A percentile compares a stretch with the other conserved stretches of the same genome.
These are phyloP conservation scores for Halictus ligatus DNA, from an alignment of 2,888 invertebrate species.

Conservation along the genomic window DNA sequence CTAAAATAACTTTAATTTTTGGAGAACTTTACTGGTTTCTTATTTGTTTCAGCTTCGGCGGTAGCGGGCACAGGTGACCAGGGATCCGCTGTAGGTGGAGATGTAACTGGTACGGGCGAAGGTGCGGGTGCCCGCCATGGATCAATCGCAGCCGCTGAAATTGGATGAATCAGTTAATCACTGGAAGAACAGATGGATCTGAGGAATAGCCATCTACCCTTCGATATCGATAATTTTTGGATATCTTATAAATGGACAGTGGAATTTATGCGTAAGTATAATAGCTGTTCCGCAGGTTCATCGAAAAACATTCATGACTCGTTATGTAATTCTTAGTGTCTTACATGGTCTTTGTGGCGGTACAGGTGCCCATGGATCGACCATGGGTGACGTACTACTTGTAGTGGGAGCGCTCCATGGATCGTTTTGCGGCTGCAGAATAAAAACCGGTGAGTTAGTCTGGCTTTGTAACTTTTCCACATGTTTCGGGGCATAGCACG, in stretches of 20 bases:
- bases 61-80: conserved; percentile 85
- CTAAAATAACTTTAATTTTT: no score
- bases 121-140: conserved; percentile 80
- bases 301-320: not conserved
- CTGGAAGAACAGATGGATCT: not conserved
- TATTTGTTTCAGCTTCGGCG: conserved; percentile 58
- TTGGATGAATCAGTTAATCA: conserved; percentile 11
- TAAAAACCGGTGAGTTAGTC: not conserved
- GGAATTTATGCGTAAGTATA: no score
- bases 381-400: conserved; percentile 79
- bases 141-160: conserved; percentile 80
- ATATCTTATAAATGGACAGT: no score
- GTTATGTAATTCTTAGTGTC: not conserved
- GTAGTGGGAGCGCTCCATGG: conserved; percentile 88
- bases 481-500: conserved; percentile 15
- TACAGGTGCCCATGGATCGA: conserved; percentile 88
- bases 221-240: not conserved
- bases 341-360: conserved; percentile 82
- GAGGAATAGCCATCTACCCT: not conserved
- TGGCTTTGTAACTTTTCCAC: not conserved
- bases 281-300: not conserved
- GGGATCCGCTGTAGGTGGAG: conserved; percentile 84
- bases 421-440: conserved; percentile 85
- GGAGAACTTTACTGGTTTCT: conserved; percentile 49
- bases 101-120: conserved; percentile 72